phyloP scores from a whole-genome alignment of 1,140 invertebrate genomes.

The Drosophila pandora region DNA sequence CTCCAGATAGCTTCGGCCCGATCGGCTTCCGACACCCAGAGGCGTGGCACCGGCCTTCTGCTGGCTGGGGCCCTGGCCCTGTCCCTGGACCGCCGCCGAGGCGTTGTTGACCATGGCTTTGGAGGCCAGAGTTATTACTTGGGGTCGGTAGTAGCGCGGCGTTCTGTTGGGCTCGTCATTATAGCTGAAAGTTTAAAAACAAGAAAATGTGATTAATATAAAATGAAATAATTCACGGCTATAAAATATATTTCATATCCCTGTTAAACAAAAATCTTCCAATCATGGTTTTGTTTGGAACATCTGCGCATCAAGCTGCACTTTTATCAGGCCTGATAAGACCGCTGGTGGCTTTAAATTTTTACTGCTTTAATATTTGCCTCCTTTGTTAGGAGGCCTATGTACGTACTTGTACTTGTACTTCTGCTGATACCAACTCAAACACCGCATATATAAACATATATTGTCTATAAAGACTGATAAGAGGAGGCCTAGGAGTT shows the following conservation, averaged over 20 bases:
- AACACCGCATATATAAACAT: slow-evolving; percentile 11
- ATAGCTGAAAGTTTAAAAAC: slow-evolving; percentile 59
- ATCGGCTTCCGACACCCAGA: slow-evolving; percentile 66
- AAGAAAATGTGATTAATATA: not conserved
- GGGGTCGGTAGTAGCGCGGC: slow-evolving; percentile 78
- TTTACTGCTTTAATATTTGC: slow-evolving; percentile 29
- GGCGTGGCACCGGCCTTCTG: slow-evolving; percentile 60
- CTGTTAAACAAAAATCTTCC: not conserved
- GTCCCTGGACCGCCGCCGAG: slow-evolving; percentile 52
- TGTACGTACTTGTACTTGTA: slow-evolving; percentile 22
- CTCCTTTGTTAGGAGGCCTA: slow-evolving; percentile 34
- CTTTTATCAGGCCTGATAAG: slow-evolving; percentile 47
- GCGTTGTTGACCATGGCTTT: slow-evolving; percentile 83
- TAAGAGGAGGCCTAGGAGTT: slow-evolving; percentile 54
- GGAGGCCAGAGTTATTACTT: slow-evolving; percentile 78
- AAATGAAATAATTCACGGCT: not conserved
- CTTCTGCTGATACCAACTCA: slow-evolving; percentile 17
- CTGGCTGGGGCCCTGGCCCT: slow-evolving; percentile 34
- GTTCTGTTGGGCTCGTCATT: slow-evolving; percentile 79
- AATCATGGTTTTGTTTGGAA: slow-evolving; percentile 15
- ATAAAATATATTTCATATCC: not conserved
- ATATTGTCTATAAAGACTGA: slow-evolving; percentile 55
- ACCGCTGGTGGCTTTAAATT: slow-evolving; percentile 5
- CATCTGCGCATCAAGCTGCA: slow-evolving; percentile 38
- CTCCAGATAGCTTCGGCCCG: slow-evolving; percentile 71